Conservation (phyloP, 2,113 vertebrate species). For the Marmota flaviventris region DNA sequence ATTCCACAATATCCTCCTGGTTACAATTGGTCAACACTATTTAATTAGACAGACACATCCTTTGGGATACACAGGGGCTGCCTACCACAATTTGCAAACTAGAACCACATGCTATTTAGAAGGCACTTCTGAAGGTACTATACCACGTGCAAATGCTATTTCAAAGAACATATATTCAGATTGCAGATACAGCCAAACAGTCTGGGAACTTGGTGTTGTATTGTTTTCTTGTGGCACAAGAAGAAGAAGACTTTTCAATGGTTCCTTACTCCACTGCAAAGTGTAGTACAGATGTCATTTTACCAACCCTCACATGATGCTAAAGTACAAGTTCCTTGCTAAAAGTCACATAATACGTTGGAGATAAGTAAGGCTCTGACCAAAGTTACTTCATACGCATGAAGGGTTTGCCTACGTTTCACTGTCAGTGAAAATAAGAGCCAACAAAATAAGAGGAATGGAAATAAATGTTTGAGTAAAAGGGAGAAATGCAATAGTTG, state of each 20-base stretch:
- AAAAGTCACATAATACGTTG: not conserved
- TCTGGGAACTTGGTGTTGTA: not conserved
- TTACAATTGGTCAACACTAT: not conserved
- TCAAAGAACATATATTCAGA: not conserved
- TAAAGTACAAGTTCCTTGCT: not conserved
- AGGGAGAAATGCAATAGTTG: not conserved
- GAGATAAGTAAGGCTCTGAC: not conserved
- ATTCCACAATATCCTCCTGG: not conserved
- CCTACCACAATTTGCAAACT: not conserved
- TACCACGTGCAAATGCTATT: not conserved
- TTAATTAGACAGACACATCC: not conserved
- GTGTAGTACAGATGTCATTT: not conserved
- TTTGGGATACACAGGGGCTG: not conserved
- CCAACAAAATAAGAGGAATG: not conserved
- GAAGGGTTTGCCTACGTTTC: not conserved
- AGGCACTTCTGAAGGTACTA: not conserved
- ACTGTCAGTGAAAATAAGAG: slow-evolving; percentile 33
- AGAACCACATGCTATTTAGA: not conserved
- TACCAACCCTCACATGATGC: not conserved
- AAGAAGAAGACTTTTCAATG: not conserved
- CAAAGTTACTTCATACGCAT: not conserved
- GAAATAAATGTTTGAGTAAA: slow-evolving; percentile 28
- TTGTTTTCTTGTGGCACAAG: not conserved
- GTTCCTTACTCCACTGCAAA: not conserved
- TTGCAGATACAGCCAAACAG: not conserved